Evolutionary conservation across 1,140 invertebrate genomes (phyloP), one percentile per base, ranked within the genome.

Genomic region (Meteorus sp.): DNA sequence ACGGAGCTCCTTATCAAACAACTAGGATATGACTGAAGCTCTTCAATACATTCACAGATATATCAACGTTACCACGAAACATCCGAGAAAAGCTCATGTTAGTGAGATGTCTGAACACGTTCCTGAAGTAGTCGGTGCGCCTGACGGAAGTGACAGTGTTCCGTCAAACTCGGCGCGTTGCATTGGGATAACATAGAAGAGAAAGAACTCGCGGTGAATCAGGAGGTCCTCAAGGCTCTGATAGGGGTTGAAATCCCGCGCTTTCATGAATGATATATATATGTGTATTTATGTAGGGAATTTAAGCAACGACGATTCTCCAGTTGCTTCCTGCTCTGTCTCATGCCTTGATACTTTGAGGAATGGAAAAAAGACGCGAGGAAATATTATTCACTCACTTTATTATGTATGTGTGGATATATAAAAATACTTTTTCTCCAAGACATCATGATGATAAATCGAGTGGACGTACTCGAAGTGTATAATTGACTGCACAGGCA

Each of bases 71-170:
- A n/a, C n/a, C n/a, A n/a, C n/a, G 15, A 8, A 13, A 15, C 54
- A 11, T 23, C 25, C 11, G 8, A 22, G 8, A 23, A 22, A 52
- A 17, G 29, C 25, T 43, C 31, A 15, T 9, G 3, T 51, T n/a
- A n/a, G n/a, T n/a, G n/a, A n/a, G n/a, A 27, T 15, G 13, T 13
- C 19, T 51, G 17, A 17, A n/a, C 15, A 43, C 22, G 23, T 47
- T 22, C 25, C 37, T 15, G 17, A 33, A 45, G 23, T 9, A 59
- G 44, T 31, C 60, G 59, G 47, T 60, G 61, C 58, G 55, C 59
- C 54, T 50, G 59, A 63, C 61, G 61, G 61, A 68, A 65, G 51
- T 68, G 61, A 56, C 61, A 63, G 63, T 62, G 58, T 54, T 68
- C 59, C 63, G 59, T 68, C 66, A 61, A 22, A 45, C 48, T 45